phyloP scores from a whole-genome alignment of 2,888 invertebrate genomes.

The Caenorhabditis sp. region DNA sequence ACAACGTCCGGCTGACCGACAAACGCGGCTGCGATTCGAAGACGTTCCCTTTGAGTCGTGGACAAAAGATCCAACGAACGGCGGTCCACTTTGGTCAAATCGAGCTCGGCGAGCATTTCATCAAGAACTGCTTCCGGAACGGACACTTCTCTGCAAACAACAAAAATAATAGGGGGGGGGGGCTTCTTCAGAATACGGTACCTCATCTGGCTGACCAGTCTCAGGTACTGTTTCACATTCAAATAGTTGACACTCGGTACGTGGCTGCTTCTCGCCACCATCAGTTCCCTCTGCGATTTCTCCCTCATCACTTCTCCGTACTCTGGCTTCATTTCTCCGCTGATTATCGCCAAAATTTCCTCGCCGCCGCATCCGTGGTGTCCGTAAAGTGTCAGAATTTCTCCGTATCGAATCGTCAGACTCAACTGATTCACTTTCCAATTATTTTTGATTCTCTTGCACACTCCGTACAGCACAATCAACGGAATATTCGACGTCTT shows the following conservation, averaged over 20 bases:
- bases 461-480: conserved; percentile 20
- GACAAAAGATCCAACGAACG: conserved; percentile 25
- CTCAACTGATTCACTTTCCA: conserved; percentile 38
- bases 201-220: conserved; percentile 20
- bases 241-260: conserved; percentile 42
- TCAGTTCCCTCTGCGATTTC: conserved; percentile 16
- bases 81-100: conserved; percentile 14
- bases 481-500: conserved; percentile 3
- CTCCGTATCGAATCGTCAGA: conserved; percentile 14
- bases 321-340: conserved; percentile 26
- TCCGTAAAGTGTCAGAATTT: conserved; percentile 34
- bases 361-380: conserved; percentile 44
- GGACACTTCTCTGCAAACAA: conserved; percentile 3
- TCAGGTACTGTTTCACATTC: conserved; percentile 16
- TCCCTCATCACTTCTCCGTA: conserved; percentile 29
- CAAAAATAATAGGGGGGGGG: too few species aligned
- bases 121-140: not conserved
- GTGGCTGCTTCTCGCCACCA: conserved; percentile 2
- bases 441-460: conserved; percentile 20
- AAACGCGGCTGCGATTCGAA: conserved; percentile 41
- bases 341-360: conserved; percentile 27
- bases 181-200: too few species aligned
- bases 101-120: conserved; percentile 19
- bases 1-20: conserved; percentile 40
- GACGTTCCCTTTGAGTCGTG: conserved; percentile 33